Percentiles rank a stretch among this genome's conserved stretches.
phyloP scores from a whole-genome alignment of 2,888 invertebrate genomes.

The Mythimna impura region DNA sequence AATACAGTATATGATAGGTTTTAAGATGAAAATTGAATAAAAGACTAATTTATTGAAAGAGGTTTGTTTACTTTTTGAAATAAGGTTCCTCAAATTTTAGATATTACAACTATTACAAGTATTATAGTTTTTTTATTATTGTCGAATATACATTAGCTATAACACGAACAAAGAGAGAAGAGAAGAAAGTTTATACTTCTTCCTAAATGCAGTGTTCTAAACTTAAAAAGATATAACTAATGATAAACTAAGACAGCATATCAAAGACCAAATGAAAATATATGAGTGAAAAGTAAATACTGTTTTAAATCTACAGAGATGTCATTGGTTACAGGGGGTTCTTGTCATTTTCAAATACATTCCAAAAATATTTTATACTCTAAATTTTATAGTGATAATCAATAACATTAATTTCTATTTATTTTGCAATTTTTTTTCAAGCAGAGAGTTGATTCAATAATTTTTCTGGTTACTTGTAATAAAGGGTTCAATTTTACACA shows the following conservation, averaged over 20 bases:
- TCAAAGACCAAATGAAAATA: slow-evolving; percentile 74
- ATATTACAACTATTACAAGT: neutral
- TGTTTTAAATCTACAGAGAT: slow-evolving; percentile 83
- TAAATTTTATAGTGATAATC: neutral
- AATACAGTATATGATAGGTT: neutral
- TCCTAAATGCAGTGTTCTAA: neutral
- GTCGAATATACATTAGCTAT: neutral
- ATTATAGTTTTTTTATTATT: neutral
- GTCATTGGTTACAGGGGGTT: slow-evolving; percentile 80
- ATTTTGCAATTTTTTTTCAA: neutral
- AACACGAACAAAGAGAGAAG: neutral
- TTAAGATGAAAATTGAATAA: neutral
- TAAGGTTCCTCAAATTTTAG: neutral
- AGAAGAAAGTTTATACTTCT: neutral
- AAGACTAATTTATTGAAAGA: neutral
- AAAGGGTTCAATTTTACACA: no score
- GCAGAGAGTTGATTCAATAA: neutral
- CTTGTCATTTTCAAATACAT: slow-evolving; percentile 82
- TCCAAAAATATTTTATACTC: slow-evolving; percentile 23
- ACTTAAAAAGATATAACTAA: neutral
- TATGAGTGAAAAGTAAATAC: slow-evolving; percentile 86
- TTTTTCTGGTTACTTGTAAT: no score
- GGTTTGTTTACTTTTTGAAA: no score
- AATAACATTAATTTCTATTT: no score
- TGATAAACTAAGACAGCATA: slow-evolving; percentile 73